Evolutionary conservation across 2,797 vertebrate species (phyloP), one percentile per base, ranked within the genome.

Genomic region (Natrix natrix): DNA sequence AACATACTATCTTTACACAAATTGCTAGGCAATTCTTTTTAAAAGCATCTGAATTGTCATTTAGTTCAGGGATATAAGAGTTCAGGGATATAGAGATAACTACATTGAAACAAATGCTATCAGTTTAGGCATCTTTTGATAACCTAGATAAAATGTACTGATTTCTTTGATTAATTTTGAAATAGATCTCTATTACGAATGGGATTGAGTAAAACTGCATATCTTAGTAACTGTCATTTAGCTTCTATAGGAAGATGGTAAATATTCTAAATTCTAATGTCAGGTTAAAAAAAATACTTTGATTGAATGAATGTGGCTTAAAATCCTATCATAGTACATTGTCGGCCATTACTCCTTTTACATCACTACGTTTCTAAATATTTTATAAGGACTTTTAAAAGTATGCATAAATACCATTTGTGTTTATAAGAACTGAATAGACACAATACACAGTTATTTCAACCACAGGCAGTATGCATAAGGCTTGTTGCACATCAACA

Each of bases 151-250:
- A 97, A 95, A 96, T 92, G 89, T 95, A 97, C 97, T 7, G 96
- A 97, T 97, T 96, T 97, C 93, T 93, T 88, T 96, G 96, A 97
- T 97, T 97, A 43, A 43, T 97, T 93, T 96, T 91, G 93, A 94
- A 95, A 96, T 95, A 94, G 56, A 93, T 28, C 87, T 94, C 92
- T 89, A 94, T 86, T 92, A 24, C 74, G 94, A 95, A 63, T 13
- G 88, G 96, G 91, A 54, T 95, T 93, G 93, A 94, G 94, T 60
- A 95, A 94, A 12, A 95, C 74, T 91, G 74, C 95, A 61, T 92
- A 69, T 92, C 92, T 94, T 91, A 32, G 32, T 83, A 94, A 93
- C 92, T 91, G 57, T n/a, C 61, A 66, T 22, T 3, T 88, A 93
- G 57, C 59, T 92, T 93, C 0, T 0, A 26, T 88, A 93, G 83